Evolutionary conservation across 2,113 vertebrate species (phyloP).

Genomic region (Clarias gariepinus): DNA sequence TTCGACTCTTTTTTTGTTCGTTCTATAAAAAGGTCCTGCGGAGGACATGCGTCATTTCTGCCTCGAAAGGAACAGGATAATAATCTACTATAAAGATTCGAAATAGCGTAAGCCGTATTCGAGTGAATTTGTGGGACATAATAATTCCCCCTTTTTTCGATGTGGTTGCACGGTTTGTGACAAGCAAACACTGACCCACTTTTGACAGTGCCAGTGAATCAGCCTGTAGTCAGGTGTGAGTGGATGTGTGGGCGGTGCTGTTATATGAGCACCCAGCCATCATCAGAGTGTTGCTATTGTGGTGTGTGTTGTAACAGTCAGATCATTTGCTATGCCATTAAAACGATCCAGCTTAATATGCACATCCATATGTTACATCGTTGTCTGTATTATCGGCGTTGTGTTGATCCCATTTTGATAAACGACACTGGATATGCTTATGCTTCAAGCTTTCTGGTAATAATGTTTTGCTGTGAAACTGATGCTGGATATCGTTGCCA

Average conservation of each 20-base stretch:
- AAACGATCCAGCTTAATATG: neutral
- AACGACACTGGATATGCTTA: neutral
- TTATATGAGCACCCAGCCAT: conserved; percentile 23
- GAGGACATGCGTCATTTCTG: conserved; percentile 21
- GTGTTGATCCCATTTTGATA: conserved; percentile 5
- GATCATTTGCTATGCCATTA: conserved; percentile 7
- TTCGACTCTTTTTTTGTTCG: neutral
- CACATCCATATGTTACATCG: conserved; percentile 5
- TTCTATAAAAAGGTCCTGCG: conserved; percentile 24
- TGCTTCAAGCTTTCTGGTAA: neutral
- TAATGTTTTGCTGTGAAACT: neutral
- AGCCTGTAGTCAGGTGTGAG: conserved; percentile 43
- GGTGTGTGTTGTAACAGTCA: conserved; percentile 24
- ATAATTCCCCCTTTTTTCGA: conserved; percentile 16
- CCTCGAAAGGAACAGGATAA: conserved; percentile 12
- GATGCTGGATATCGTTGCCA: neutral
- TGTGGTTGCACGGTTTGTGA: conserved; percentile 30
- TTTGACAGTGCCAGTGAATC: conserved; percentile 40
- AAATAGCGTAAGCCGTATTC: conserved; percentile 6
- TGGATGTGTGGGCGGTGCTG: conserved; percentile 13
- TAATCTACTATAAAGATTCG: neutral
- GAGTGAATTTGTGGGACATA: conserved; percentile 9
- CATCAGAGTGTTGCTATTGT: conserved; percentile 32
- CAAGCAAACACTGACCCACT: conserved; percentile 44
- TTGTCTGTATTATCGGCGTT: neutral